These are phyloP conservation scores for Vicugna pacos DNA, from an alignment of 2,113 vertebrate genomes.

Conservation along the genomic window DNA sequence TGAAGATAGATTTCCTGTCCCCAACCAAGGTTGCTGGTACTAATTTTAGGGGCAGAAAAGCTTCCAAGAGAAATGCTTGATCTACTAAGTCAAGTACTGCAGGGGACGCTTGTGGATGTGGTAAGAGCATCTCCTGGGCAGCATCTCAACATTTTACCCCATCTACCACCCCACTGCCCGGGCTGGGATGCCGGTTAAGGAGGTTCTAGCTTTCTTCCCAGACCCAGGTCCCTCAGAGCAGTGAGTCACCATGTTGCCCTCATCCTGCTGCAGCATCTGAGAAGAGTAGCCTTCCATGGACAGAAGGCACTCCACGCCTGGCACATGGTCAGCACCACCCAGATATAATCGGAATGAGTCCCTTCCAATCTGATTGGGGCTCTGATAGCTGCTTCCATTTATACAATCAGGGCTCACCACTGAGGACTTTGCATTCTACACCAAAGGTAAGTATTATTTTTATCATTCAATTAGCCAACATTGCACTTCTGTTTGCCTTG, in stretches of 20 bases:
- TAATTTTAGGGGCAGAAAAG: not conserved
- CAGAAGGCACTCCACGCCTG: conserved; percentile 35
- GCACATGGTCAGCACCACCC: conserved; percentile 21
- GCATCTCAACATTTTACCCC: not conserved
- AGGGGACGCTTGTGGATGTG: not conserved
- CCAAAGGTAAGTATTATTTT: conserved; percentile 89
- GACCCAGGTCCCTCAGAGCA: not conserved
- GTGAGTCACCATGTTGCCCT: accelerated
- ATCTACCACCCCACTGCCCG: accelerated
- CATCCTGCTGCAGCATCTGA: not conserved
- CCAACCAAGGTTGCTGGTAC: not conserved
- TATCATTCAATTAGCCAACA: conserved; percentile 88
- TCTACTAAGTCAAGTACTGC: not conserved
- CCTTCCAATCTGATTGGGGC: conserved; percentile 81
- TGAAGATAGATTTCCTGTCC: not conserved
- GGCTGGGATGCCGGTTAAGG: not conserved
- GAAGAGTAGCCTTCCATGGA: not conserved
- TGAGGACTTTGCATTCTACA: conserved; percentile 84
- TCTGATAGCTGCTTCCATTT: conserved; percentile 85
- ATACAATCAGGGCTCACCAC: conserved; percentile 82
- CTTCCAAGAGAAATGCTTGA: not conserved
- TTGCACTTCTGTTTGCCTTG: conserved; percentile 85
- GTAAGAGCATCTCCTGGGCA: not conserved
- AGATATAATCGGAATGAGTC: conserved; percentile 76
- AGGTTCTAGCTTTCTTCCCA: not conserved